Evolutionary conservation across 2,113 vertebrate genomes (phyloP).

Genomic region (Poeciliopsis prolifica): DNA sequence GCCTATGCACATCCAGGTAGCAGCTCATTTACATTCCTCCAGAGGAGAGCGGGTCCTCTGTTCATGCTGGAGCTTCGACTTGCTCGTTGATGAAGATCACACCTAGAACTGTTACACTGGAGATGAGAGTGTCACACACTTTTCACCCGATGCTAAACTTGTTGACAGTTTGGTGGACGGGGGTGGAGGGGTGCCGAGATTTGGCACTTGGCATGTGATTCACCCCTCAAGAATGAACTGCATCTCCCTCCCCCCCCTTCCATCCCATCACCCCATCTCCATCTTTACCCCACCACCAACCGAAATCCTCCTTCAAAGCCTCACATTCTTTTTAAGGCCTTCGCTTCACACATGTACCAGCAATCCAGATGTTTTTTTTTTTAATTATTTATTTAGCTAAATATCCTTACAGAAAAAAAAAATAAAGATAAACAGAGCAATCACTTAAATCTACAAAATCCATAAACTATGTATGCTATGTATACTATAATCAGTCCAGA

Average conservation of each 20-base stretch:
- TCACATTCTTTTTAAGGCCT: conserved; percentile 35
- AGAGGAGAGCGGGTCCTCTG: background rate
- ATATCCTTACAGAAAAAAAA: conserved; percentile 57
- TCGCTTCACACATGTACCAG: conserved; percentile 52
- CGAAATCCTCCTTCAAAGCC: conserved; percentile 8
- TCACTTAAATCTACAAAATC: conserved; percentile 56
- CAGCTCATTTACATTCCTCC: conserved; percentile 42
- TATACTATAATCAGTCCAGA: conserved; percentile 49
- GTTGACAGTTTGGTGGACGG: conserved; percentile 6
- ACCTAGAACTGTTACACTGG: conserved; percentile 4
- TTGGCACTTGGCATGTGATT: conserved; percentile 20
- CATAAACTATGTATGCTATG: conserved; percentile 56
- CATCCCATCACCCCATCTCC: background rate
- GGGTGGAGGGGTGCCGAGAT: background rate
- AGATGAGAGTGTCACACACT: conserved; percentile 6
- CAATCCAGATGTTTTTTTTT: conserved; percentile 67
- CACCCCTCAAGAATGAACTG: conserved; percentile 12
- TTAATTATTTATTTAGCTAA: conserved; percentile 63
- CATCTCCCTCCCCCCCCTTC: too few relatives aligned
- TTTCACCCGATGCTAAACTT: conserved; percentile 36
- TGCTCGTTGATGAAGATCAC: conserved; percentile 14
- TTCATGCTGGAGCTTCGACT: conserved; percentile 4
- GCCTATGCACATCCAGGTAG: conserved; percentile 28
- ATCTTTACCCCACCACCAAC: too few relatives aligned
- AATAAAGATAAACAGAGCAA: conserved; percentile 8